Base-by-base conservation (phyloP, 2,113 vertebrate genomes). In the Passer domesticus region DNA sequence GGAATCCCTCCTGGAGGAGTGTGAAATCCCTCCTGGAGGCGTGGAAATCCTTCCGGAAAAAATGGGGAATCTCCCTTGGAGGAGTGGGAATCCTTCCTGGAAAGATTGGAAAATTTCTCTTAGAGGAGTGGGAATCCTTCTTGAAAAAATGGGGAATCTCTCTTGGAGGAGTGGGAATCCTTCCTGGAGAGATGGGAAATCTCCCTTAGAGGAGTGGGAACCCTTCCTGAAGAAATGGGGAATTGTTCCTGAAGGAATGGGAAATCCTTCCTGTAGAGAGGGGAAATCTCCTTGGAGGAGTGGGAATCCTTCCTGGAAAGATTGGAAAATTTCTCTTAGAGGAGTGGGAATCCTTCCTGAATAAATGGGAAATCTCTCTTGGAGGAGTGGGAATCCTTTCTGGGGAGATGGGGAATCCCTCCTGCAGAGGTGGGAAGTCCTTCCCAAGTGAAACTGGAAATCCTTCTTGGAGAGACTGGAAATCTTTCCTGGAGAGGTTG, bases 121-220 rank as follows among this genome's bases (percentile, higher is more conserved):
- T 39, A 13, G 4, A 24, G 3, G 10, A 1, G 1, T 2, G 10
- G 33, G 13, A 53, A 55, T 41, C 30, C 5, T 9, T 55, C 15
- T 8, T 23, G 27, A 7, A 55, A 3, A 12, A 6, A 3, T 15
- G 13, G 37, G 39, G 31, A 44, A 47, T 64, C 62, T 8, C 10
- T 21, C 8, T 5, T 23, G 41, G 20, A 64, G 15, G 7, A 7
- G 13, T 15, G 10, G 52, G 52, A 28, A 39, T 39, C 10, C n/a
- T 13, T 49, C 84, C 62, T 15, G 15, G 10, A 23, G 9, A 20
- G 27, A 7, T 2, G 10, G 35, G 23, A 52, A 49, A n/a, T 50
- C 12, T 9, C 13, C 12, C 12, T 3, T 49, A 16, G 21, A 76
- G 21, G 9, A 3, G 9, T 43, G 39, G 24, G 15, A 35, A 52